Conservation (phyloP, 1,140 invertebrate species). For the Drusus annulatus region DNA sequence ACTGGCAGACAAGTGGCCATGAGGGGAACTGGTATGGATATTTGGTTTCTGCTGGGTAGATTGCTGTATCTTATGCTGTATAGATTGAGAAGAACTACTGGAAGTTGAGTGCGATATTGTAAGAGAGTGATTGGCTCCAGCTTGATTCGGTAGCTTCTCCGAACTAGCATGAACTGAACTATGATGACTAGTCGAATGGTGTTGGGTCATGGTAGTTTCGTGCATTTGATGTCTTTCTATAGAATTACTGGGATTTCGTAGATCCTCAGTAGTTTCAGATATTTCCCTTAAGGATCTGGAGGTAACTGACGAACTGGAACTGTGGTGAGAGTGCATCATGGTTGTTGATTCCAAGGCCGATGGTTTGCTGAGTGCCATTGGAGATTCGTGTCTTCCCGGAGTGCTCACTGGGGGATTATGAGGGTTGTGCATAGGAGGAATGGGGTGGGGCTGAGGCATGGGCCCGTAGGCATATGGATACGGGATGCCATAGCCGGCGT, state of each 20-base stretch:
- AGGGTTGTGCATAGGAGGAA: conserved; percentile 77
- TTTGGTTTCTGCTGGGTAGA: conserved; percentile 68
- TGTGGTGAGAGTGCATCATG: conserved; percentile 79
- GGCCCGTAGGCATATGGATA: conserved; percentile 81
- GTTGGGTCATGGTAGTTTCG: conserved; percentile 75
- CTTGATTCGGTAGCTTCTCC: conserved; percentile 73
- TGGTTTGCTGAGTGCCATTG: conserved; percentile 63
- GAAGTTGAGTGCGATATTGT: conserved; percentile 78
- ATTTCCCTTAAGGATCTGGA: conserved; percentile 74
- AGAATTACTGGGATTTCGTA: conserved; percentile 65
- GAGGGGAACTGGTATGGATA: conserved; percentile 71
- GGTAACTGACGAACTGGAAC: conserved; percentile 75
- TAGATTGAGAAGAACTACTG: conserved; percentile 75
- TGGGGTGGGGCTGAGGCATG: conserved; percentile 80
- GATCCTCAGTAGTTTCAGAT: conserved; percentile 70
- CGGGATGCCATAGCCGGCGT: conserved; percentile 77
- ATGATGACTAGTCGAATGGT: conserved; percentile 76
- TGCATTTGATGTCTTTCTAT: conserved; percentile 73
- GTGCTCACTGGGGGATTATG: conserved; percentile 71
- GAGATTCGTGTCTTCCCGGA: conserved; percentile 67
- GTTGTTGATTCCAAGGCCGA: conserved; percentile 77
- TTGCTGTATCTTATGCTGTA: conserved; percentile 73
- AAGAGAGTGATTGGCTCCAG: conserved; percentile 72
- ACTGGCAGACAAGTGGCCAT: conserved; percentile 69
- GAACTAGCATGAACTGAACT: conserved; percentile 76